A percentile compares a stretch with the other conserved stretches of the same genome.
Evolutionary conservation across 2,888 invertebrate species (phyloP).

Genomic region (Pherbina coryleti): DNA sequence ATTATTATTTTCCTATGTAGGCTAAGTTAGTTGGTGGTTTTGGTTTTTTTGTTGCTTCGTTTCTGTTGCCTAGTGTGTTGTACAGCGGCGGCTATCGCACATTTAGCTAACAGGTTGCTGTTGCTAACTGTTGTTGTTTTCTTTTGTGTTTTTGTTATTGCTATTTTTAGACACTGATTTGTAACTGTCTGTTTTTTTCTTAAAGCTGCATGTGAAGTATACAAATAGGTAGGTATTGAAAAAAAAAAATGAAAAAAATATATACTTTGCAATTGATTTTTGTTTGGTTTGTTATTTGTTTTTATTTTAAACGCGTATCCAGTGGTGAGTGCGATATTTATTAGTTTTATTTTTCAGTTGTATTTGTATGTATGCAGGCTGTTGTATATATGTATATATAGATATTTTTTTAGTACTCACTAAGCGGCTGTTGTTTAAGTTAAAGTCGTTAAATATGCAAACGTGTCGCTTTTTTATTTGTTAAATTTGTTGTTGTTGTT

Average conservation of each 20-base stretch:
- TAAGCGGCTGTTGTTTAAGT: neutral
- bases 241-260: neutral
- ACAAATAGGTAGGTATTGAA: too few relatives aligned
- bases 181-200: neutral
- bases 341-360: too few relatives aligned
- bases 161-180: constrained; percentile 24
- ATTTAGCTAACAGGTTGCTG: constrained; percentile 27
- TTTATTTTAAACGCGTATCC: constrained; percentile 1
- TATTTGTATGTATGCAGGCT: neutral
- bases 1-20: neutral
- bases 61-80: neutral
- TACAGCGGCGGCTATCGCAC: neutral
- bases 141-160: neutral
- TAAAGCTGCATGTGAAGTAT: too few relatives aligned
- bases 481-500: neutral
- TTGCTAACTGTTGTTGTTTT: neutral
- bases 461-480: constrained; percentile 20
- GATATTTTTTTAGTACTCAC: neutral
- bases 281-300: neutral
- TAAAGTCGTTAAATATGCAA: neutral
- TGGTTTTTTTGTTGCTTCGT: constrained; percentile 4
- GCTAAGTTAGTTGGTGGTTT: neutral
- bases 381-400: neutral
- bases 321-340: neutral
- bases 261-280: neutral